These are phyloP conservation scores for Porites lobata DNA, from an alignment of 92 coral and sea anemone genomes.

Conservation along the genomic window DNA sequence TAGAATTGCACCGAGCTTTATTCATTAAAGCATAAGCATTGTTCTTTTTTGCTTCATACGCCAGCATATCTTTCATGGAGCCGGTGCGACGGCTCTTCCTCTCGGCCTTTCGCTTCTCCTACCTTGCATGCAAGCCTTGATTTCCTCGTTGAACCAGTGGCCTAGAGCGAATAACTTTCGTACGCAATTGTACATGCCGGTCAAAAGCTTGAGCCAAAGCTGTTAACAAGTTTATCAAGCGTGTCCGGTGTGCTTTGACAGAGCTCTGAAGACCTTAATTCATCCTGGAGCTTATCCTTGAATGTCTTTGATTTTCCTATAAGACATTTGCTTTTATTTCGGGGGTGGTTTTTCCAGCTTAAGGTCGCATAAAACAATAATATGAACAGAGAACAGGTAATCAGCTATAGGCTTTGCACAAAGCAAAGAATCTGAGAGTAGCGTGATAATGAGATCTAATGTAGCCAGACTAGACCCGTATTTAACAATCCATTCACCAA, in stretches of 20 bases:
- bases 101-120: conserved; percentile 69
- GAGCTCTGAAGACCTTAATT: conserved; percentile 53
- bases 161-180: conserved; percentile 53
- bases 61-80: conserved; percentile 51
- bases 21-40: conserved; percentile 39
- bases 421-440: no score
- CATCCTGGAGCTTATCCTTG: no score
- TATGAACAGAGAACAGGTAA: no score
- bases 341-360: no score
- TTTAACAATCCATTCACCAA: no score
- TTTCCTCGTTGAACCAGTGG: conserved; percentile 65
- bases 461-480: no score
- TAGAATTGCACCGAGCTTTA: conserved; percentile 59
- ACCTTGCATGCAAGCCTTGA: conserved; percentile 58
- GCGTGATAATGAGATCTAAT: no score
- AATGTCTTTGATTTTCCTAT: no score
- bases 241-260: conserved; percentile 48
- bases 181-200: conserved; percentile 62
- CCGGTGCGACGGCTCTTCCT: conserved; percentile 73
- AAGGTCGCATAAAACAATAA: no score
- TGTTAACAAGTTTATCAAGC: conserved; percentile 61
- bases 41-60: conserved; percentile 64
- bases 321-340: no score
- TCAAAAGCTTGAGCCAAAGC: conserved; percentile 55
- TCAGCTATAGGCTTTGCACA: no score